phyloP scores from a whole-genome alignment of 2,797 vertebrate genomes.

The Xiphorhynchus erythropygius region DNA sequence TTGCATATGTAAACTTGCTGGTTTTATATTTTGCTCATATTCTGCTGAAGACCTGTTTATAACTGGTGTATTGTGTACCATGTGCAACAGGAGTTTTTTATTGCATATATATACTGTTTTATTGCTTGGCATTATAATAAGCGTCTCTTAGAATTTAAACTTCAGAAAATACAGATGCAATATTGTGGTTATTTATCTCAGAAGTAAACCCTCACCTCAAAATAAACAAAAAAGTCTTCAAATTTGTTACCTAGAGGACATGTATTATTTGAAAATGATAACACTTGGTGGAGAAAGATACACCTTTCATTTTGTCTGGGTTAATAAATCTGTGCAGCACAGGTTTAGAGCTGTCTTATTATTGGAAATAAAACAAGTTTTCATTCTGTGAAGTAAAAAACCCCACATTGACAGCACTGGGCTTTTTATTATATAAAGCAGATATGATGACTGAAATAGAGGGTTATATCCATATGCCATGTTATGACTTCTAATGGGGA shows the following conservation, averaged over 20 bases:
- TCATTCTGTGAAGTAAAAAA: neutral
- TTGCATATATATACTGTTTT: neutral
- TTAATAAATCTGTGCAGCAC: slow-evolving; percentile 10
- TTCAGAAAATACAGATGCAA: neutral
- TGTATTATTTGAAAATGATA: neutral
- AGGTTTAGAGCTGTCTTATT: neutral
- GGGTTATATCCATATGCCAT: neutral
- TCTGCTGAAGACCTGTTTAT: neutral
- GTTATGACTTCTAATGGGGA: neutral
- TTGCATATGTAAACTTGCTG: neutral
- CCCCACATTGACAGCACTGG: neutral
- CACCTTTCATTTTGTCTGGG: neutral
- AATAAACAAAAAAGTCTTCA: neutral
- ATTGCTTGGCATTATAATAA: neutral
- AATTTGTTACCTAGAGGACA: neutral
- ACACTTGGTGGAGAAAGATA: neutral
- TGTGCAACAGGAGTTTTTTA: neutral
- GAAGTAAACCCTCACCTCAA: neutral
- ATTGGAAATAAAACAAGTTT: neutral
- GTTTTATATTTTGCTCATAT: neutral
- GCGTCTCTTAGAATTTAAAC: neutral
- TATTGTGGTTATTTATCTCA: neutral
- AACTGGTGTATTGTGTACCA: neutral
- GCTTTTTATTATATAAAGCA: neutral
- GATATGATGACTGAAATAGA: neutral